A percentile compares a stretch with the other conserved stretches of the same genome.
These are phyloP conservation scores for Carollia perspicillata DNA, from an alignment of 2,113 vertebrate genomes.

Conservation along the genomic window DNA sequence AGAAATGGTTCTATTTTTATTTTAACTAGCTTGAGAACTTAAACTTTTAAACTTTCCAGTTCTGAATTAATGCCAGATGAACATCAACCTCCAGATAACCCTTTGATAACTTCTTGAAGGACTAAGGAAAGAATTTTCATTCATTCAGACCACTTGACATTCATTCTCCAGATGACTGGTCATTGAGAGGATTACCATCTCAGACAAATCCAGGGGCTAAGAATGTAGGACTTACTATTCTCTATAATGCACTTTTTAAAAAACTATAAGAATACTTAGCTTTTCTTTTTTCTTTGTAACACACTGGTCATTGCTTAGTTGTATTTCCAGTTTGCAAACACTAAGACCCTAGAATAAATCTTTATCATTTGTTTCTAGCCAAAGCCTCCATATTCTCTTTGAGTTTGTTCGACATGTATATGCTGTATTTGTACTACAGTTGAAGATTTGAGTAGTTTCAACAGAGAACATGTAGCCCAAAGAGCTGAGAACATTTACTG, in stretches of 20 bases:
- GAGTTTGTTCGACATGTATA: not conserved
- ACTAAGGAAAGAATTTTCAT: not conserved
- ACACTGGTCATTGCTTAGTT: not conserved
- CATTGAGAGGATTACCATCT: not conserved
- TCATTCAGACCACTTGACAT: not conserved
- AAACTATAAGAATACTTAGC: not conserved
- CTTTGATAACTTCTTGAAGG: not conserved
- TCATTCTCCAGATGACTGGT: not conserved
- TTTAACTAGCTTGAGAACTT: not conserved
- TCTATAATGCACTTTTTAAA: not conserved
- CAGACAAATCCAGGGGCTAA: not conserved
- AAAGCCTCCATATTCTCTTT: not conserved
- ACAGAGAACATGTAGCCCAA: not conserved
- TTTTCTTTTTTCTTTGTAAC: not conserved
- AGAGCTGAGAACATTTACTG: not conserved
- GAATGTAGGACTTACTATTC: not conserved
- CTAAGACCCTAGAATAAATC: not conserved
- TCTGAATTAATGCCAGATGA: not conserved
- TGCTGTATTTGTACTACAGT: not conserved
- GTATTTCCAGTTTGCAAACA: not conserved
- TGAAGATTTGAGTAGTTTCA: not conserved
- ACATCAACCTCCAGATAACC: not conserved
- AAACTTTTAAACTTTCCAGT: not conserved
- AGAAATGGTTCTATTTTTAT: not conserved
- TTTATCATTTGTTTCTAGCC: not conserved